Evolutionary conservation across 2,888 invertebrate genomes (phyloP).

Genomic region (Atrina japonica): DNA sequence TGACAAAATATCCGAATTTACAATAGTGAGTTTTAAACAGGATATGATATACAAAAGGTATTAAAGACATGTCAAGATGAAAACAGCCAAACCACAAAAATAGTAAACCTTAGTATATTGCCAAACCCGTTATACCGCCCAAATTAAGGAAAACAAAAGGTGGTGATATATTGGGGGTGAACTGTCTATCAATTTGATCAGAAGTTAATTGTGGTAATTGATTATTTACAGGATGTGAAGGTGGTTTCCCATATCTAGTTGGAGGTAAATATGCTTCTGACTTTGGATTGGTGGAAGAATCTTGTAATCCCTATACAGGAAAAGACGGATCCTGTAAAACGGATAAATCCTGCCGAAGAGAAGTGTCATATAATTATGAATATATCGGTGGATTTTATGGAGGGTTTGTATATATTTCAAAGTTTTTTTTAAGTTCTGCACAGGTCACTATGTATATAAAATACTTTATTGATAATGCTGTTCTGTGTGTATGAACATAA

Average conservation of each 20-base stretch:
- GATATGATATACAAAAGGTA: too few relatives aligned
- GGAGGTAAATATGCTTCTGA: slow-evolving; percentile 80
- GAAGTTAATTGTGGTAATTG: too few relatives aligned
- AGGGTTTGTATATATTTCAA: slow-evolving; percentile 71
- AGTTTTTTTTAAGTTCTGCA: not conserved
- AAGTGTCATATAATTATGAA: slow-evolving; percentile 81
- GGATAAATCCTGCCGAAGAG: slow-evolving; percentile 75
- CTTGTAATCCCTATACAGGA: slow-evolving; percentile 82
- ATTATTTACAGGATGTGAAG: slow-evolving; percentile 71
- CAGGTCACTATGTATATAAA: not conserved
- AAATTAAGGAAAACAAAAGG: too few relatives aligned
- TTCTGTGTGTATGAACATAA: not conserved
- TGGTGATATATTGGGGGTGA: too few relatives aligned
- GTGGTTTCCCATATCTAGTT: slow-evolving; percentile 78
- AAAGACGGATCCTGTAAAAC: slow-evolving; percentile 77
- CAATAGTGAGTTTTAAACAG: too few relatives aligned
- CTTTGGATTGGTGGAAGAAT: slow-evolving; percentile 81
- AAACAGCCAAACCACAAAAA: too few relatives aligned
- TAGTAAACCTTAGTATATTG: too few relatives aligned
- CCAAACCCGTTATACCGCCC: too few relatives aligned
- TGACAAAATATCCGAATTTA: too few relatives aligned
- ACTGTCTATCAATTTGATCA: too few relatives aligned
- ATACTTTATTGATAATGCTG: not conserved
- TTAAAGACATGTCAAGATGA: too few relatives aligned
- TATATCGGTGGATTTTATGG: slow-evolving; percentile 83